A percentile compares a stretch with the other conserved stretches of the same genome.
Evolutionary conservation across 64 coral and sea anemone genomes (phyloP).

Genomic region (Stichodactyla helianthus): DNA sequence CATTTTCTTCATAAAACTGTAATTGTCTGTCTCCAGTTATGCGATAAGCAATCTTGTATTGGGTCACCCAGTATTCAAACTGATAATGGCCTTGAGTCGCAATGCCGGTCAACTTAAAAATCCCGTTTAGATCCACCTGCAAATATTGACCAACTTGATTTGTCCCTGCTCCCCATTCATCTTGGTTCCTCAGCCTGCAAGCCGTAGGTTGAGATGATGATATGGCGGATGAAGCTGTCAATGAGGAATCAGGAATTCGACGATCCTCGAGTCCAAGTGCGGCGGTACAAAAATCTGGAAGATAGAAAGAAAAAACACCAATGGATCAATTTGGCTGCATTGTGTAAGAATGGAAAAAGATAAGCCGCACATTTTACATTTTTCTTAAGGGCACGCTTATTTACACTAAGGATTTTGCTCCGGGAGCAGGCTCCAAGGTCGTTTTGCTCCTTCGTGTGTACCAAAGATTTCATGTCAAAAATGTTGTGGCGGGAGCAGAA

Average conservation of each 20-base stretch:
- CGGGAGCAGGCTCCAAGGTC: too few relatives aligned
- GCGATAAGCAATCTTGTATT: neutral
- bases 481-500: too few relatives aligned
- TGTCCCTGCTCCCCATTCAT: constrained; percentile 1
- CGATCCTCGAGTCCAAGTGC: neutral
- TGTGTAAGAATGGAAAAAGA: too few relatives aligned
- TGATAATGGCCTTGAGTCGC: neutral
- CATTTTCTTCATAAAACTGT: constrained; percentile 5
- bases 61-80: neutral
- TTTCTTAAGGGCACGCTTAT: too few relatives aligned
- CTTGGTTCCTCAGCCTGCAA: neutral
- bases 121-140: neutral
- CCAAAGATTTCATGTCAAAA: too few relatives aligned
- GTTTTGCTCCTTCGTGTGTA: too few relatives aligned
- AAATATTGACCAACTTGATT: neutral
- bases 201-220: neutral
- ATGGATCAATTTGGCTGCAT: too few relatives aligned
- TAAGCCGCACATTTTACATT: too few relatives aligned
- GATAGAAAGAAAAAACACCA: too few relatives aligned
- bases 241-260: neutral
- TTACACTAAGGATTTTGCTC: too few relatives aligned
- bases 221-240: neutral
- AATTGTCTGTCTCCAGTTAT: neutral
- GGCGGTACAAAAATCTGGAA: too few relatives aligned
- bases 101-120: neutral